A percentile compares a stretch with the other conserved stretches of the same genome.
phyloP scores from a whole-genome alignment of 2,113 vertebrate genomes.

The Poeciliopsis occidentalis region DNA sequence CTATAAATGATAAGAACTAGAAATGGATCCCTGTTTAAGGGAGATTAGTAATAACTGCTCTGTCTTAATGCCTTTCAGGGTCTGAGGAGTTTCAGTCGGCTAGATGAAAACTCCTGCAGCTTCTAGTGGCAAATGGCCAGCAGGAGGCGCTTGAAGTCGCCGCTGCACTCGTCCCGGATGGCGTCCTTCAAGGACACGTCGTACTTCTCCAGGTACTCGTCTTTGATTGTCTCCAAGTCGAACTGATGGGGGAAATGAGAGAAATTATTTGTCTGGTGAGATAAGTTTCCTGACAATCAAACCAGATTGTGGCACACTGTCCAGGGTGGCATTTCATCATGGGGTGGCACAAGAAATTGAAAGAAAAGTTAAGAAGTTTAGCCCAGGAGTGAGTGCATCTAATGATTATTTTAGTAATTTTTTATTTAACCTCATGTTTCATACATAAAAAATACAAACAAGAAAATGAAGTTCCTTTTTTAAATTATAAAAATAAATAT shows the following conservation, averaged over 20 bases:
- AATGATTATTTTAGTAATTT: too few relatives aligned
- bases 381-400: too few relatives aligned
- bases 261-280: neutral
- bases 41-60: slow-evolving; percentile 13
- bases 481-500: too few relatives aligned
- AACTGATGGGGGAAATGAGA: slow-evolving; percentile 49
- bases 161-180: slow-evolving; percentile 79
- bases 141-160: slow-evolving; percentile 83
- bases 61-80: slow-evolving; percentile 9
- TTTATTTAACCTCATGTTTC: too few relatives aligned
- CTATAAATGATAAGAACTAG: slow-evolving; percentile 10
- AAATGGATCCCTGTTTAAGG: slow-evolving; percentile 9
- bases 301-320: too few relatives aligned
- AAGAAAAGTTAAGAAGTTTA: too few relatives aligned
- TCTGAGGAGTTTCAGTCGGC: slow-evolving; percentile 50
- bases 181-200: slow-evolving; percentile 83
- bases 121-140: slow-evolving; percentile 79
- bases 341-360: too few relatives aligned
- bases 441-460: too few relatives aligned
- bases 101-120: slow-evolving; percentile 12
- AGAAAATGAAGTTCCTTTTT: too few relatives aligned
- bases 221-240: slow-evolving; percentile 85
- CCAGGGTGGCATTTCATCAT: too few relatives aligned
- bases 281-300: too few relatives aligned
- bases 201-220: slow-evolving; percentile 84